Evolutionary conservation across 2,113 vertebrate species (phyloP).

Genomic region (Colossoma macropomum): DNA sequence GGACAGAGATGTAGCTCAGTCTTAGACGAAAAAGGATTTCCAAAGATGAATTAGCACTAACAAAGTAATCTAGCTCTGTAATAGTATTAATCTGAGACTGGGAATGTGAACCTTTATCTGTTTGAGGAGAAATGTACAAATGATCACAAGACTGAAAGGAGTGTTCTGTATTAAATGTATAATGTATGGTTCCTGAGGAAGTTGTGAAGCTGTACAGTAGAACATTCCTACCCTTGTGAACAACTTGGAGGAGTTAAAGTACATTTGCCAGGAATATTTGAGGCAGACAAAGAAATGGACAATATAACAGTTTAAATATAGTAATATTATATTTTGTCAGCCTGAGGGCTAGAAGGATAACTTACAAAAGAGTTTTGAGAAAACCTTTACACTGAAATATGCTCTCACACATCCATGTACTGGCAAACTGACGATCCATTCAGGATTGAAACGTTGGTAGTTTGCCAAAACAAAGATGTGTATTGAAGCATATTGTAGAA

Average conservation of each 20-base stretch:
- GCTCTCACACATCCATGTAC: too few relatives aligned
- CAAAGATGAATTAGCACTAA: not conserved
- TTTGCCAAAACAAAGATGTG: too few relatives aligned
- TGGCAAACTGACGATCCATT: too few relatives aligned
- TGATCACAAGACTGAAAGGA: not conserved
- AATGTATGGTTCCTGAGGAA: not conserved
- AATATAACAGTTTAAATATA: not conserved
- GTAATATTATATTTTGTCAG: not conserved
- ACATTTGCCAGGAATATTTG: not conserved
- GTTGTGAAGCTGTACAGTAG: not conserved
- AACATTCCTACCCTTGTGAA: not conserved
- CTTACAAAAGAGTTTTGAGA: not conserved
- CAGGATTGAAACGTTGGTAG: too few relatives aligned
- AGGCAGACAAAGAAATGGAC: not conserved
- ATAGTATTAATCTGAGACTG: not conserved
- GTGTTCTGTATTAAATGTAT: not conserved
- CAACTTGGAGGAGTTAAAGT: not conserved
- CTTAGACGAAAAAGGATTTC: not conserved
- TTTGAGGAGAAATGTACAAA: too few relatives aligned
- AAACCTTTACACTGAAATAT: not conserved
- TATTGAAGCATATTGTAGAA: too few relatives aligned
- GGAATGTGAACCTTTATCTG: not conserved
- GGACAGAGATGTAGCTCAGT: not conserved
- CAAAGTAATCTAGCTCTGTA: constrained; percentile 12
- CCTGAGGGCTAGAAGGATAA: not conserved